Evolutionary conservation across 2,113 vertebrate genomes (phyloP), one percentile per base, ranked within the genome.

Genomic region (Emydocephalus ijimae): DNA sequence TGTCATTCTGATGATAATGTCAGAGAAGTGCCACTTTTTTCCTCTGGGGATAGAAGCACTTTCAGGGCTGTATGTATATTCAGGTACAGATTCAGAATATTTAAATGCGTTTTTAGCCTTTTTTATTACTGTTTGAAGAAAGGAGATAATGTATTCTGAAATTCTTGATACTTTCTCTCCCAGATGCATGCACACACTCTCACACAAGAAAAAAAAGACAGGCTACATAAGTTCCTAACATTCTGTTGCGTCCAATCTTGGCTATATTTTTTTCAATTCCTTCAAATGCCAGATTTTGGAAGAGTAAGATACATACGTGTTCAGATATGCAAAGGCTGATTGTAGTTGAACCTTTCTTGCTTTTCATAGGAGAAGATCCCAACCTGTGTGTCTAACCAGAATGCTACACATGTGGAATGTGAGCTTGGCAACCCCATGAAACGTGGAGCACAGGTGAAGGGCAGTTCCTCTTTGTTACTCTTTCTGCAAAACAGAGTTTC

Each of bases 351-450:
- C 57, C 8, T 59, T 26, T 11, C 54, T 24, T 23, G 3, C 90
- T 50, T 94, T 61, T 87, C 34, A 52, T 81, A 98, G 98, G 98
- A 97, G 74, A 97, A 97, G 61, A 93, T 97, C 95, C 97, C 98
- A 26, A 94, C 98, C 89, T 99, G 99, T 91, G 95, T 98, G 55
- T 98, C 98, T 4, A 99, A 98, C 93, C 97, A 97, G 87, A 99
- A 99, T 6, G 98, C 98, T 92, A 98, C 99, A 0, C 97, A 95
- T 26, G 97, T 98, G 0, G 98, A 98, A 90, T 99, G 99, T 91
- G 99, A 99, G 92, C 97, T 99, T 39, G 99, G 98, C 88, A 99
- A 99, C 92, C 99, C 99, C 2, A 93, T 99, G 96, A 98, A 98
- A 96, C 97, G 98, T 87, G 97, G 97, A 1, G 94, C 98, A 29